Conservation (phyloP, 2,797 vertebrate species). For the Sebastes oblongus region DNA sequence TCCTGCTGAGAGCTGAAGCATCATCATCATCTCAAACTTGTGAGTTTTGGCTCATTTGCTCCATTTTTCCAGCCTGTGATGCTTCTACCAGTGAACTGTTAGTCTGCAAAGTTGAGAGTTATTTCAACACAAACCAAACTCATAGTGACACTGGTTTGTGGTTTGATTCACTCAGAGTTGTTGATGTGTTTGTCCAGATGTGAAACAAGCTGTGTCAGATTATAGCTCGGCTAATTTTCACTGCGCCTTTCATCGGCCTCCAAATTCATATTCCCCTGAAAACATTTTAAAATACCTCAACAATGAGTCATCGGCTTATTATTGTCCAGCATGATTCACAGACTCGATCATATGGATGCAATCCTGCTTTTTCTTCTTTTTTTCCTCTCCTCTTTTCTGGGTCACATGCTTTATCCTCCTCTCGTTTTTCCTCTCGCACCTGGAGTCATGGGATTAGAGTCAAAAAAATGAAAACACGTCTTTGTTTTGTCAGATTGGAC, state of each 20-base stretch:
- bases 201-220: slow-evolving; percentile 15
- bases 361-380: slow-evolving; percentile 10
- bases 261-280: slow-evolving; percentile 36
- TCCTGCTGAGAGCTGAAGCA: slow-evolving; percentile 39
- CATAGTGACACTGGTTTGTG: background rate
- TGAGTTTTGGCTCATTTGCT: slow-evolving; percentile 65
- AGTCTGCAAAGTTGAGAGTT: slow-evolving; percentile 21
- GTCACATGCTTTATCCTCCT: background rate
- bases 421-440: slow-evolving; percentile 18
- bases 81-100: background rate
- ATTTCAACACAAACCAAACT: background rate
- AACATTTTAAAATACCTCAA: slow-evolving; percentile 56
- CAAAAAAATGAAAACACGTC: background rate
- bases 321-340: slow-evolving; percentile 33
- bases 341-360: slow-evolving; percentile 33
- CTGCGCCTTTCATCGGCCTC: slow-evolving; percentile 27
- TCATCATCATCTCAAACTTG: slow-evolving; percentile 43
- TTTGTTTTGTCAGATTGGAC: background rate
- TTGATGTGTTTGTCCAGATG: slow-evolving; percentile 34
- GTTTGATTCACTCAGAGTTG: background rate
- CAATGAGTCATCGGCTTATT: slow-evolving; percentile 59
- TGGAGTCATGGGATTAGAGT: slow-evolving; percentile 2
- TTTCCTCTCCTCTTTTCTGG: slow-evolving; percentile 4
- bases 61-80: slow-evolving; percentile 15
- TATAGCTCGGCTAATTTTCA: background rate